Evolutionary conservation across 2,797 vertebrate species (phyloP), one percentile per base, ranked within the genome.

Genomic region (Orestias chungarensis): DNA sequence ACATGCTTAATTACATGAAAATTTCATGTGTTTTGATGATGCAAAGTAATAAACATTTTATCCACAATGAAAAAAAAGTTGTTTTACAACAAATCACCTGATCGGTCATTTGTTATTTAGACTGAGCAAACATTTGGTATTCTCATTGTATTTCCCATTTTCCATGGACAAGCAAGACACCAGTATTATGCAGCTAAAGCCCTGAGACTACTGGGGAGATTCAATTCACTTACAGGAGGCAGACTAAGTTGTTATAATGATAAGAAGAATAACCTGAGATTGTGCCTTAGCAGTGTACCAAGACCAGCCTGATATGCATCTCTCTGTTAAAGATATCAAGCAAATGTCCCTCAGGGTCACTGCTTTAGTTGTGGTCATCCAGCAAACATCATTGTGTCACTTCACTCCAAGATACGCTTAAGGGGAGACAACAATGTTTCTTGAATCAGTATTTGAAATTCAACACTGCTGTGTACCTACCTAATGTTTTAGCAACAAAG

Each of bases 191-290:
- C 46, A 67, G 81, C 83, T 89, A 84, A 86, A 59, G 85, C 77
- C 65, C 70, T 0, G 33, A 76, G 94, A 95, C 95, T 94, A 95
- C 94, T 94, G 94, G 91, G 83, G 81, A 84, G 81, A 66, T 42
- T 59, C 67, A 86, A 82, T 88, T 86, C 84, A 82, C 87, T 88
- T 91, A 77, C 85, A 66, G 64, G 71, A 89, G 82, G 82, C 89
- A 79, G 72, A 82, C 70, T 65, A 78, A 69, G 73, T 85, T 80
- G 74, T 82, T 83, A 87, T 82, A 92, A 82, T 86, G 91, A 94
- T 91, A 93, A 89, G 87, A 78, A 81, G 86, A 81, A 78, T 74
- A 78, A 85, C 80, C 75, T 77, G 66, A 87, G 66, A 87, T 80
- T 75, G 77, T 76, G 82, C 86, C 89, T 86, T 88, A 79, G 88